These are phyloP conservation scores for Pseudeuparius sepicola DNA, from an alignment of 2,888 invertebrate species.

Conservation along the genomic window DNA sequence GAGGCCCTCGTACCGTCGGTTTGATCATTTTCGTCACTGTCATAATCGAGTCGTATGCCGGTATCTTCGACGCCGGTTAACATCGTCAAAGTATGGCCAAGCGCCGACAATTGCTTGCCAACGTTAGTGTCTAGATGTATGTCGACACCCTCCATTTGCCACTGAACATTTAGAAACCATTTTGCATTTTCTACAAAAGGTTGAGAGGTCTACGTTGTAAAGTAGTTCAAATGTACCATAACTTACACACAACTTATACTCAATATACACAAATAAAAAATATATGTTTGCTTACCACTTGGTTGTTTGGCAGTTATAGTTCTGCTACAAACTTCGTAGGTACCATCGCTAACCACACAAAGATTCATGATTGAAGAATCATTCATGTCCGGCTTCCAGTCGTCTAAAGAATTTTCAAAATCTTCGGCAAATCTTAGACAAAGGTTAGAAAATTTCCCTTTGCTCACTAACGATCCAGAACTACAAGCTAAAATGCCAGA, in stretches of 20 bases:
- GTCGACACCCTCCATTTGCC: constrained; percentile 99
- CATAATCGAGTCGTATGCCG: constrained; percentile 48
- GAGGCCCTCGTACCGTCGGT: constrained; percentile 52
- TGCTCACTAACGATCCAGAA: constrained; percentile 90
- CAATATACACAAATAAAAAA: no score
- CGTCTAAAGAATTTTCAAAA: constrained; percentile 91
- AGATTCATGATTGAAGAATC: constrained; percentile 76
- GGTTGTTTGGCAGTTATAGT: constrained; percentile 79
- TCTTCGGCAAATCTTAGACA: constrained; percentile 95
- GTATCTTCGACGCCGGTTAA: constrained; percentile 76
- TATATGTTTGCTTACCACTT: constrained; percentile 45
- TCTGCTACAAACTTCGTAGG: constrained; percentile 92
- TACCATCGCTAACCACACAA: constrained; percentile 97
- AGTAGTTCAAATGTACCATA: constrained; percentile 9
- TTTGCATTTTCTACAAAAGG: constrained; percentile 76
- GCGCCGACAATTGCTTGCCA: constrained; percentile 87
- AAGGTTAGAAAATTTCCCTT: constrained; percentile 81
- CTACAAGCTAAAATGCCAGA: constrained; percentile 65
- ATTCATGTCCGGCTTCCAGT: constrained; percentile 88
- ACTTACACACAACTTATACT: no score
- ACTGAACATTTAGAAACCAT: constrained; percentile 95
- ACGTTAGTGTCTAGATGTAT: constrained; percentile 93
- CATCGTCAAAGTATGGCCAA: constrained; percentile 93
- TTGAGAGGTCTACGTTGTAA: neutral
- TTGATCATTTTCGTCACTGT: constrained; percentile 69